These are phyloP conservation scores for Lysiphlebus fabarum DNA, from an alignment of 1,140 invertebrate species.

Conservation along the genomic window DNA sequence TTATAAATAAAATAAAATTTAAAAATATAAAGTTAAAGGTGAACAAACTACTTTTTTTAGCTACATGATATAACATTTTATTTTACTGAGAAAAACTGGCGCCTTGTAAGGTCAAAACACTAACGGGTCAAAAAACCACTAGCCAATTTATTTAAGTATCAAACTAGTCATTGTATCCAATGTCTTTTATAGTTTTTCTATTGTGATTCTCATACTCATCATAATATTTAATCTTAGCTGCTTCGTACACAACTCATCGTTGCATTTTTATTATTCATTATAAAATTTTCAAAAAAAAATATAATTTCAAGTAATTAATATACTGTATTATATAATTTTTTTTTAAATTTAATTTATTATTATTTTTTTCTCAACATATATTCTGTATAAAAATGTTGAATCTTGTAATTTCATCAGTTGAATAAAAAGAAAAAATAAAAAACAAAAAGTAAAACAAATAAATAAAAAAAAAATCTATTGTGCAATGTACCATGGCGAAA, in stretches of 20 bases:
- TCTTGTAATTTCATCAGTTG: no score
- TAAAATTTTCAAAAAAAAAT: background rate
- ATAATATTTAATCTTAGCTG: constrained; percentile 29
- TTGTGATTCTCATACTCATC: constrained; percentile 45
- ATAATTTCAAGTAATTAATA: background rate
- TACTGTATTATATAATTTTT: no score
- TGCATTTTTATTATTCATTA: background rate
- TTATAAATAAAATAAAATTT: no score
- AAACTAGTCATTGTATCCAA: constrained; percentile 32
- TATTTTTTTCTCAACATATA: no score
- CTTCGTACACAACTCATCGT: no score
- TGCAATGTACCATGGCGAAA: no score
- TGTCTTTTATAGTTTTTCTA: constrained; percentile 39
- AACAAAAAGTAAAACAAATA: no score
- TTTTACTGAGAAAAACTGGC: constrained; percentile 27
- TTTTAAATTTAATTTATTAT: no score
- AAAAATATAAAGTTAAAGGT: no score
- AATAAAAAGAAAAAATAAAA: no score
- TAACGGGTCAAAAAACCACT: constrained; percentile 40
- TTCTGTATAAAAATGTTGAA: no score
- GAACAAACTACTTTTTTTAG: background rate
- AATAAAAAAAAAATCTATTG: no score
- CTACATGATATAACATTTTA: background rate
- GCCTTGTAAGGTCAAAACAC: constrained; percentile 36
- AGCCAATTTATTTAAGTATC: constrained; percentile 52